A percentile compares a stretch with the other conserved stretches of the same genome.
These are phyloP conservation scores for Aphidius colemani DNA, from an alignment of 2,888 invertebrate species.

Conservation along the genomic window DNA sequence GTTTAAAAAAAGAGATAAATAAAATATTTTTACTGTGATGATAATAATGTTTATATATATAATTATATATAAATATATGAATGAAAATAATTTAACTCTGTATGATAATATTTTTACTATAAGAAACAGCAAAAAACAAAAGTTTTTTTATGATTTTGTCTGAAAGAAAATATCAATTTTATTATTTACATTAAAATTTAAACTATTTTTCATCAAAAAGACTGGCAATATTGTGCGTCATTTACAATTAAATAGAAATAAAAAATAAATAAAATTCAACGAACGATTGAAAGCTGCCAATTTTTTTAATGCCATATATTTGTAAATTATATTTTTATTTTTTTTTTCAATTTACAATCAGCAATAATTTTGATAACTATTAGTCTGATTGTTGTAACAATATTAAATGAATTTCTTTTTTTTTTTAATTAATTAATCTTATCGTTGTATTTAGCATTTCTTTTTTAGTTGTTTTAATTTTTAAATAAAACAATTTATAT, in stretches of 20 bases:
- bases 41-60: constrained; percentile 61
- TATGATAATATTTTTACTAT: constrained; percentile 34
- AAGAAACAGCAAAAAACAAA: constrained; percentile 7
- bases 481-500: constrained; percentile 27
- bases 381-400: too few relatives aligned
- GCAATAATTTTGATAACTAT: too few relatives aligned
- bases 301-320: constrained; percentile 49
- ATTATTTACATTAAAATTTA: neutral
- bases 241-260: too few relatives aligned
- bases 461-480: constrained; percentile 2
- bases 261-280: constrained; percentile 24
- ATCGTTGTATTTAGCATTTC: constrained; percentile 21
- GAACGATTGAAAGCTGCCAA: constrained; percentile 48
- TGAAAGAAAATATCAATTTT: neutral
- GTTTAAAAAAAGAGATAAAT: constrained; percentile 6
- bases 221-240: constrained; percentile 38
- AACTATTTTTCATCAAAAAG: constrained; percentile 43
- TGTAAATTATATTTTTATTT: too few relatives aligned
- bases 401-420: too few relatives aligned
- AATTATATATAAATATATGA: constrained; percentile 41
- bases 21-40: constrained; percentile 58
- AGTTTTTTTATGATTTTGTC: constrained; percentile 6
- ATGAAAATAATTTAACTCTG: constrained; percentile 50
- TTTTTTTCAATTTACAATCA: constrained; percentile 6
- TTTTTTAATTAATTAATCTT: neutral